phyloP scores from a whole-genome alignment of 2,888 invertebrate genomes.

The Phymatocera aterrima region DNA sequence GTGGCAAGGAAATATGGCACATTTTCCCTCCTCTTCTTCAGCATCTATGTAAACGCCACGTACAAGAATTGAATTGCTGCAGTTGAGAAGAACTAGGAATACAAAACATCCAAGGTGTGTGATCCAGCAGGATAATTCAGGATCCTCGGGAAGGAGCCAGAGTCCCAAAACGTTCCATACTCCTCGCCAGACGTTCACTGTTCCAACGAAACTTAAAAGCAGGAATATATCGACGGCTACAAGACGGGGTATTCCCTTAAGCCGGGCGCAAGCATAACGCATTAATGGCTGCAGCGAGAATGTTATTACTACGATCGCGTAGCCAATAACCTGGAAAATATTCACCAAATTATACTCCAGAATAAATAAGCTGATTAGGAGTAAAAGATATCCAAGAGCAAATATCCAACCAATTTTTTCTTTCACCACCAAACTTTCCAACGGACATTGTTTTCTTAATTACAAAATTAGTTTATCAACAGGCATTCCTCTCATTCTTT shows the following conservation, averaged over 20 bases:
- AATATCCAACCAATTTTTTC: no score
- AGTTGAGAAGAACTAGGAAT: conserved; percentile 87
- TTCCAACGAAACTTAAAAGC: conserved; percentile 86
- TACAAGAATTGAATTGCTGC: conserved; percentile 91
- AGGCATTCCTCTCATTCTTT: no score
- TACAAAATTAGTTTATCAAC: no score
- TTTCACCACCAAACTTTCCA: no score
- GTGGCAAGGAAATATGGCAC: conserved; percentile 90
- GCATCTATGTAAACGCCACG: conserved; percentile 93
- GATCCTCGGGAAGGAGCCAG: conserved; percentile 84
- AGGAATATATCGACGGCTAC: conserved; percentile 87
- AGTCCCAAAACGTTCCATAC: conserved; percentile 89
- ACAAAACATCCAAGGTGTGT: conserved; percentile 86
- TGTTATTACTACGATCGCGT: conserved; percentile 83
- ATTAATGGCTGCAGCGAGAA: conserved; percentile 86
- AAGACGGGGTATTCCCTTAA: conserved; percentile 82
- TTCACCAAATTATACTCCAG: neutral
- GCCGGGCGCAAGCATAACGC: conserved; percentile 82
- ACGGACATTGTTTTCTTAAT: no score
- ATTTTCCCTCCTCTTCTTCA: conserved; percentile 88
- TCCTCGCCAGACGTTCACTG: conserved; percentile 93
- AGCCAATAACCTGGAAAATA: conserved; percentile 82
- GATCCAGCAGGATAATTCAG: conserved; percentile 87
- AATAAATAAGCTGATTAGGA: no score
- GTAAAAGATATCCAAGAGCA: no score